These are phyloP conservation scores for Catalaphyllia jardinei DNA, from an alignment of 64 coral and sea anemone genomes.

Conservation along the genomic window DNA sequence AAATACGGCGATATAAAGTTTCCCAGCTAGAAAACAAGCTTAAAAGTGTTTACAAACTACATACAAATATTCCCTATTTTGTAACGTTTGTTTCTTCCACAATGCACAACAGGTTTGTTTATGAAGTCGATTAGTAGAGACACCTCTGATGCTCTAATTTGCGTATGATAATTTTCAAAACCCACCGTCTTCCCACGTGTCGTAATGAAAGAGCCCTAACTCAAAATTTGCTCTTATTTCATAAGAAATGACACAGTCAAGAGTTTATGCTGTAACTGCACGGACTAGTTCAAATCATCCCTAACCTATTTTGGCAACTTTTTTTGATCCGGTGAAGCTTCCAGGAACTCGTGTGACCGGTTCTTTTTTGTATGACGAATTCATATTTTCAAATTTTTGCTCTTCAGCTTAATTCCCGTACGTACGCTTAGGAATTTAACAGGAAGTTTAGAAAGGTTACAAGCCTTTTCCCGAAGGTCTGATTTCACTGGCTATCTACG, in stretches of 20 bases:
- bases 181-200: no score
- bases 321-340: not conserved
- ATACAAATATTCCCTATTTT: not conserved
- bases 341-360: not conserved
- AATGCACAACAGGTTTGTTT: no score
- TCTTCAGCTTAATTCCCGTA: not conserved
- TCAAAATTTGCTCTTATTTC: not conserved
- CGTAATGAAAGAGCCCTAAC: not conserved
- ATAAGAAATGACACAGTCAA: not conserved
- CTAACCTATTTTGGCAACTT: not conserved
- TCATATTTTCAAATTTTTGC: no score
- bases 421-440: not conserved
- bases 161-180: no score
- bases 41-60: not conserved
- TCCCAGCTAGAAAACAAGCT: not conserved
- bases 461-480: not conserved
- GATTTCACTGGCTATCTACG: not conserved
- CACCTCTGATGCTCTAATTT: no score
- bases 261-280: not conserved
- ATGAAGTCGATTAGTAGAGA: no score
- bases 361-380: no score
- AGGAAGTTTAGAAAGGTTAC: slow-evolving; percentile 5
- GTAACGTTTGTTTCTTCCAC: no score
- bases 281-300: no score
- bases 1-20: not conserved